Conservation (phyloP, 2,888 invertebrate species). For the Quadriops clusia region DNA sequence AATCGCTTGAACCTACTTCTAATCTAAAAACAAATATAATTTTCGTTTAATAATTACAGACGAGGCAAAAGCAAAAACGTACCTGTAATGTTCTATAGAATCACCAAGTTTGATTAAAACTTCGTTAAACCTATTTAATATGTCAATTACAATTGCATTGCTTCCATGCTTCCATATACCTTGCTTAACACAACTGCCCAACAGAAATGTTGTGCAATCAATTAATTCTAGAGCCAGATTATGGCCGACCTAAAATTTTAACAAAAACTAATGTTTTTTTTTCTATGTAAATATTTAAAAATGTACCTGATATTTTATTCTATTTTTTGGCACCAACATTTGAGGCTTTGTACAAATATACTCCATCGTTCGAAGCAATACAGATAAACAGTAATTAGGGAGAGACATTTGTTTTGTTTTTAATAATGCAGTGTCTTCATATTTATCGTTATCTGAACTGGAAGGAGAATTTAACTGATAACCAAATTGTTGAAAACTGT, state of each 20-base stretch:
- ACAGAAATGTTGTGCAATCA: slow-evolving; percentile 40
- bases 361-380: slow-evolving; percentile 30
- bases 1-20: slow-evolving; percentile 26
- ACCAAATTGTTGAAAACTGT: slow-evolving; percentile 2
- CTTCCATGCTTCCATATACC: slow-evolving; percentile 44
- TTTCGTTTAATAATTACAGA: slow-evolving; percentile 1
- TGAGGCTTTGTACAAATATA: slow-evolving; percentile 27
- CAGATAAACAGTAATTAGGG: slow-evolving; percentile 37
- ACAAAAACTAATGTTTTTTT: slow-evolving; percentile 1
- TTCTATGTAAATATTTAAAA: slow-evolving; percentile 1
- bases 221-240: slow-evolving; percentile 39
- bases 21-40: slow-evolving; percentile 23
- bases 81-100: slow-evolving; percentile 44
- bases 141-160: slow-evolving; percentile 37
- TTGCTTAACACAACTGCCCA: slow-evolving; percentile 43
- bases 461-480: background rate
- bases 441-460: slow-evolving; percentile 17
- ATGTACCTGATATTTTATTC: slow-evolving; percentile 17
- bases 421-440: slow-evolving; percentile 29
- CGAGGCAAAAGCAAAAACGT: slow-evolving; percentile 11
- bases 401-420: slow-evolving; percentile 37
- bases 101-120: slow-evolving; percentile 48
- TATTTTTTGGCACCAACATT: too few relatives aligned
- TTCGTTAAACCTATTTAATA: slow-evolving; percentile 43
- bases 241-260: slow-evolving; percentile 38